Evolutionary conservation across 2,113 vertebrate species (phyloP).

Genomic region (Nanger granti): DNA sequence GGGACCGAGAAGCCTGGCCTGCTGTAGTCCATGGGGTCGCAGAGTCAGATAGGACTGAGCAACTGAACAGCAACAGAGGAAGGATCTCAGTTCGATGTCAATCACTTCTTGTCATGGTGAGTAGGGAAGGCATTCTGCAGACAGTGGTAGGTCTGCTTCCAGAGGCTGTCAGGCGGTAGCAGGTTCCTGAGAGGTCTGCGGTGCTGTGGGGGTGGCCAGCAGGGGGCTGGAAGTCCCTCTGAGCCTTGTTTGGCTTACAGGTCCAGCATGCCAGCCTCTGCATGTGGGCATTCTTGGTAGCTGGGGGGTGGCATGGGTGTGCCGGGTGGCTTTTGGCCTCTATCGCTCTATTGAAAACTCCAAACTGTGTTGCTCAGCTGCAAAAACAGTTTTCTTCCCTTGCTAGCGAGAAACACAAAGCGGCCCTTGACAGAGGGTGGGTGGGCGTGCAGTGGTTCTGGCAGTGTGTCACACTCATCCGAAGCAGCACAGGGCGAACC

Average conservation of each 20-base stretch:
- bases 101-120: neutral
- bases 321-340: constrained; percentile 20
- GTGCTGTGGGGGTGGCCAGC: neutral
- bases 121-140: neutral
- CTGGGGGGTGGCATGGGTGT: neutral
- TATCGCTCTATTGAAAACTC: constrained; percentile 1
- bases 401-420: constrained; percentile 81
- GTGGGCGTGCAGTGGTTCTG: neutral
- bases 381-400: constrained; percentile 60
- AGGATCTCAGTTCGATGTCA: neutral
- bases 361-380: constrained; percentile 36
- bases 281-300: neutral
- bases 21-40: neutral
- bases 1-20: neutral
- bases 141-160: neutral
- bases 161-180: neutral
- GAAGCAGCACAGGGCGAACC: neutral
- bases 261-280: neutral
- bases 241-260: neutral
- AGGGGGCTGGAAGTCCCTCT: neutral
- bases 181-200: neutral
- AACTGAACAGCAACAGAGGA: neutral
- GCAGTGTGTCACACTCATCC: neutral
- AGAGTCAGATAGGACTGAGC: neutral
- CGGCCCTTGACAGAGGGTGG: constrained; percentile 38